Evolutionary conservation across 37 sponge, comb jelly and placozoan genomes (phyloP).

Genomic region (Theonella swinhoei): DNA sequence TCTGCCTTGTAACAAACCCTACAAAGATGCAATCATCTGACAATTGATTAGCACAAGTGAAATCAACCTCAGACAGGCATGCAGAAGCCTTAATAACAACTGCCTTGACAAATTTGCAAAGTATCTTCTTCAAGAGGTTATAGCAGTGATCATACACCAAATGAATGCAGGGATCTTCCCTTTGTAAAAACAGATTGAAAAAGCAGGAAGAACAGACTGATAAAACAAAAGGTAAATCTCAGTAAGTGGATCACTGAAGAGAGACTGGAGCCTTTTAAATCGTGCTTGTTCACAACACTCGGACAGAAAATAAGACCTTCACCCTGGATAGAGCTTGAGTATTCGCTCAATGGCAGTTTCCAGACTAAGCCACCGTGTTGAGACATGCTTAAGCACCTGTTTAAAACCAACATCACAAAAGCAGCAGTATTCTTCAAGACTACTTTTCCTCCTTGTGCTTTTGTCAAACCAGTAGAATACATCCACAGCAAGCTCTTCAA

Average conservation of each 20-base stretch:
- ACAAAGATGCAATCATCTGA: conserved; percentile 7
- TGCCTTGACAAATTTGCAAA: conserved; percentile 30
- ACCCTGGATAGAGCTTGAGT: conserved; percentile 27
- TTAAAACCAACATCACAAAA: conserved; percentile 56
- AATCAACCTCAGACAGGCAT: conserved; percentile 7
- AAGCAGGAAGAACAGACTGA: conserved; percentile 22
- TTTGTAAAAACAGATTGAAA: conserved; percentile 42
- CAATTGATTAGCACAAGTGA: conserved; percentile 19
- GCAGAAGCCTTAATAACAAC: neutral
- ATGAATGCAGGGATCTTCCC: conserved; percentile 41
- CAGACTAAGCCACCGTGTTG: conserved; percentile 62
- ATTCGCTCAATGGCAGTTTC: conserved; percentile 26
- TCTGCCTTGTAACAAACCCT: conserved; percentile 35
- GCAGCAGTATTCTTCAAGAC: conserved; percentile 35
- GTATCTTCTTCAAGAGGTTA: conserved; percentile 17
- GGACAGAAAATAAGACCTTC: conserved; percentile 52
- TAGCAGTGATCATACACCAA: too few relatives aligned
- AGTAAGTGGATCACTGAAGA: conserved; percentile 9
- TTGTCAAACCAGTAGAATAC: conserved; percentile 53
- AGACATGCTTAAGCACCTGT: conserved; percentile 59
- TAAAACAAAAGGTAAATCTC: conserved; percentile 47
- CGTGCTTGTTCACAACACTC: neutral
- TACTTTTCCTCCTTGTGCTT: conserved; percentile 45
- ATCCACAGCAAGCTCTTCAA: conserved; percentile 57
- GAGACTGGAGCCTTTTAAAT: neutral